Evolutionary conservation across 2,797 vertebrate species (phyloP), one percentile per base, ranked within the genome.

Genomic region (Antennarius maculatus): DNA sequence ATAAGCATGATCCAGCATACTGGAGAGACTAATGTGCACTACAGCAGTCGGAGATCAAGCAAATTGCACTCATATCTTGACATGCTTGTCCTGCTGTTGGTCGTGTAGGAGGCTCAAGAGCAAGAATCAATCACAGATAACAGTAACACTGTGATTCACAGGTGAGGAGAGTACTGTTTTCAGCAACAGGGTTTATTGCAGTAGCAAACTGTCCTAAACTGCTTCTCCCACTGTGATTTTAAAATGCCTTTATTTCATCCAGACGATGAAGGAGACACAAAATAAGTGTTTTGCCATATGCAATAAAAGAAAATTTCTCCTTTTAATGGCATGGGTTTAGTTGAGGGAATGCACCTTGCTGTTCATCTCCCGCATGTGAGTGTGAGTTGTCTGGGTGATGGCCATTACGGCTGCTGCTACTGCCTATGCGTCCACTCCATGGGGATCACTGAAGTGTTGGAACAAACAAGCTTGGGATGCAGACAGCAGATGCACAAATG

Each of bases 401-500:
- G 91, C 90, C 90, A 93, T 93, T 91, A 93, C 81, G 86, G 84
- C 85, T 88, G 75, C 79, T 84, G 83, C 85, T 84, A 82, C 85
- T 86, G 85, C 82, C 74, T 76, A 63, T 83, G 84, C 74, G 65
- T 90, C 84, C 51, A 56, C 89, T 90, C 89, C 86, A 31, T 77
- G 76, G 88, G 90, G 90, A 92, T 91, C 90, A 88, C 83, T 88
- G 85, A 90, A 93, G 91, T 93, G 92, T 93, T 90, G 88, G 89
- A 92, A 90, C 92, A 93, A 94, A 94, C 92, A 94, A 93, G 91
- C 91, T 89, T 74, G 83, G 87, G 88, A 90, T 89, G 90, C 87
- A 92, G 89, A 91, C 90, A 87, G 90, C 65, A 69, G 85, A 92
- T 86, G 88, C 87, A 93, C 92, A 94, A 92, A 93, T 93, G 91